Base-by-base conservation (phyloP, 2,888 invertebrate genomes). In the Coenonympha arcania region DNA sequence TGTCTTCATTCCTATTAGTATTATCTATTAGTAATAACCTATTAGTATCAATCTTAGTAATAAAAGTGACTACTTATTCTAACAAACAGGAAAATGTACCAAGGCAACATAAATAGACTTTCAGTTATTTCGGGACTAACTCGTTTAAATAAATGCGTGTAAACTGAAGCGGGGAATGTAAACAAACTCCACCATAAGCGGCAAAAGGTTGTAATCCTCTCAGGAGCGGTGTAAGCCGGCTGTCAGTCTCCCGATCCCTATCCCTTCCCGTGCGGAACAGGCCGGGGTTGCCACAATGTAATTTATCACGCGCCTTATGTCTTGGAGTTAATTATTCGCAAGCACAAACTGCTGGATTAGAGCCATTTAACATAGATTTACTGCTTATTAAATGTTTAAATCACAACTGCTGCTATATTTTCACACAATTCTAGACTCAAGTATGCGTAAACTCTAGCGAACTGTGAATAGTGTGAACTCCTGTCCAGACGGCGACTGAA, bases 291-390 rank as follows among this genome's bases (percentile, higher is more conserved):
- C 34, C 34, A 44, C 15, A 16, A 34, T 22, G 34, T 44, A 44
- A 44, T 44, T 44, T 44, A 44, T 44, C 34, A 44, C 33, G 33
- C 22, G 6, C n/a, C 44, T 33, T 34, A 24, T 44, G 44, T 34
- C 34, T 42, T 31, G 44, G 24, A 44, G 34, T 44, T 44, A 44
- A 44, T 44, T 44, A 44, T 44, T 16, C 33, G 34, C 33, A 34
- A 15, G 43, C 19, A 31, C 22, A 16, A 43, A 43, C 22, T 9
- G 20, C 22, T n/a, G 44, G 44, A 44, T 44, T 44, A 24, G 19
- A 6, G 33, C 34, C 24, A 44, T 34, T 44, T 24, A 18, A 26
- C 20, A 31, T 3, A 44, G 44, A 22, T 44, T 44, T 4, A 39
- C 22, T 8, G 22, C 6, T 37, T 22, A 6, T 11, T 8, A 13